Percentiles rank a stretch among this genome's conserved stretches.
These are phyloP conservation scores for Zootoca vivipara DNA, from an alignment of 2,113 vertebrate genomes.

Conservation along the genomic window DNA sequence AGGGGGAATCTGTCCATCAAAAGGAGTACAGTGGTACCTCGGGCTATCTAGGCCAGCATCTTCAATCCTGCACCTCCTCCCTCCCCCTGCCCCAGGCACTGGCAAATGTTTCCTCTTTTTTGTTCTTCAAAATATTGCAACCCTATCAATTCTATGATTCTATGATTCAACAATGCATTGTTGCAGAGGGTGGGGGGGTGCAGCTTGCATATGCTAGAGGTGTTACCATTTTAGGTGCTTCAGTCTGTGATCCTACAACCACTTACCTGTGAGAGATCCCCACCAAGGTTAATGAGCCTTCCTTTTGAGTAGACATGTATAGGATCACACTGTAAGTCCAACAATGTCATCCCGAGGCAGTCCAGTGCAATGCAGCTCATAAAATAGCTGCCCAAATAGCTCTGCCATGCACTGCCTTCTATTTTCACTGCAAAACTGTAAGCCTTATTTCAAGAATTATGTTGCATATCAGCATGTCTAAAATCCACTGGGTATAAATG, in stretches of 20 bases:
- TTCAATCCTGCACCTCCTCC: no score
- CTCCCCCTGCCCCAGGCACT: no score
- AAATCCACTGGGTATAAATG: conserved; percentile 14
- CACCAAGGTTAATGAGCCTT: no score
- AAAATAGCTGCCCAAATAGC: conserved; percentile 26
- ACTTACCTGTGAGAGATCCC: no score
- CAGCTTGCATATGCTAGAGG: background rate
- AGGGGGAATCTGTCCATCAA: background rate
- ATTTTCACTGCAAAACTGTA: background rate
- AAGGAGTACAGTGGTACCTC: no score
- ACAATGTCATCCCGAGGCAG: conserved; percentile 51
- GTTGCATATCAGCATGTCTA: background rate
- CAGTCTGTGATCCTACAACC: background rate
- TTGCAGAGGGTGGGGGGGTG: background rate
- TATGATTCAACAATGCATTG: no score
- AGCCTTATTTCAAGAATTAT: background rate
- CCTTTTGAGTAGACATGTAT: no score
- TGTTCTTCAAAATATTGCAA: no score
- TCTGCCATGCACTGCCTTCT: background rate
- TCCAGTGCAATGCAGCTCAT: conserved; percentile 51
- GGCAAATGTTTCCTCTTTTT: no score
- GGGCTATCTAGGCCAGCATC: no score
- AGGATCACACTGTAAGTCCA: background rate
- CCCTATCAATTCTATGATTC: no score
- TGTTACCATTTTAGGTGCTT: conserved; percentile 33